Percentiles rank a stretch among this genome's conserved stretches.
Conservation (phyloP, 2,797 vertebrate species). For the Trachops cirrhosus region DNA sequence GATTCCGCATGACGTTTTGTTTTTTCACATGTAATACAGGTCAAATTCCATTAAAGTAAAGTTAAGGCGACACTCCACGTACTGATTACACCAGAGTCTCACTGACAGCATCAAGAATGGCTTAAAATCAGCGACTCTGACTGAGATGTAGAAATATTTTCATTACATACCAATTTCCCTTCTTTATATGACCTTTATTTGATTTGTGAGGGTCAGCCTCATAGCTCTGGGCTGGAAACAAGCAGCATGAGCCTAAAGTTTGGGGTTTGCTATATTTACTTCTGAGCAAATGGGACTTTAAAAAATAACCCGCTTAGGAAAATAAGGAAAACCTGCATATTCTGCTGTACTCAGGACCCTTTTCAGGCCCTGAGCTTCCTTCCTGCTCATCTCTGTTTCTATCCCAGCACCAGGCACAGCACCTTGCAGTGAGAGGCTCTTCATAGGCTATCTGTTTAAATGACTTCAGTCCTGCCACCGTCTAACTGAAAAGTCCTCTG, state of each 20-base stretch:
- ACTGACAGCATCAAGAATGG: not conserved
- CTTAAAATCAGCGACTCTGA: not conserved
- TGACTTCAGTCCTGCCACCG: not conserved
- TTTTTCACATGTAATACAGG: constrained; percentile 43
- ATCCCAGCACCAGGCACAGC: not conserved
- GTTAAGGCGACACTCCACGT: not conserved
- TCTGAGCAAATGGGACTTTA: not conserved
- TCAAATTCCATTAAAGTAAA: constrained; percentile 38
- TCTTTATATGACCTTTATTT: not conserved
- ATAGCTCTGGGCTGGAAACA: constrained; percentile 14
- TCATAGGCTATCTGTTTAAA: not conserved
- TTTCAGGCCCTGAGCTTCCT: not conserved
- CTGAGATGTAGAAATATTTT: not conserved
- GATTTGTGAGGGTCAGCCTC: not conserved
- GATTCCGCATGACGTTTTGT: not conserved
- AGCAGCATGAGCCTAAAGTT: not conserved
- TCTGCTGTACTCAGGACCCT: not conserved
- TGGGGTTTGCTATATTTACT: constrained; percentile 21
- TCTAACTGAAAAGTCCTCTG: not conserved
- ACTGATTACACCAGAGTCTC: not conserved
- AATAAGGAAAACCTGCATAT: not conserved
- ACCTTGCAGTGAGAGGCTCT: not conserved
- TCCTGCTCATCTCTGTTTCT: not conserved
- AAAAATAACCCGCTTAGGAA: not conserved
- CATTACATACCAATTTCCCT: constrained; percentile 10